These are phyloP conservation scores for Luperina nickerlii DNA, from an alignment of 2,888 invertebrate species.

Conservation along the genomic window DNA sequence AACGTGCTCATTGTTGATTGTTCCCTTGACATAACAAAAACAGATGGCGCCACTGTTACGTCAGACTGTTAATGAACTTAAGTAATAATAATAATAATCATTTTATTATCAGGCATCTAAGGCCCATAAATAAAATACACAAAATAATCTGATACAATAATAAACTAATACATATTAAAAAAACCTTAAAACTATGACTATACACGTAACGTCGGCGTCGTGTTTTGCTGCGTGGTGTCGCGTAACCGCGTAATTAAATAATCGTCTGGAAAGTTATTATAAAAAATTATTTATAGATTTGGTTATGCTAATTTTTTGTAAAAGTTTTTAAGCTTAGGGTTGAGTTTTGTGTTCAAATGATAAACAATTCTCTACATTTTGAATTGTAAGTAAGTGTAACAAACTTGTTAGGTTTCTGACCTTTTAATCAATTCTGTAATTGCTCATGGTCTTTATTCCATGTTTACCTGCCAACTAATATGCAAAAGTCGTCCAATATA, in stretches of 20 bases:
- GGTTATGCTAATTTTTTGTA: background rate
- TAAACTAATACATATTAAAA: too few species aligned
- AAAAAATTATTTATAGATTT: conserved; percentile 24
- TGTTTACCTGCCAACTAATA: background rate
- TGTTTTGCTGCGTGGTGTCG: too few species aligned
- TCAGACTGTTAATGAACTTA: too few species aligned
- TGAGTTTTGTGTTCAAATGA: background rate
- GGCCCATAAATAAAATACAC: too few species aligned
- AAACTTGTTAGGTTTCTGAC: background rate
- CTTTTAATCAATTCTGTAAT: background rate
- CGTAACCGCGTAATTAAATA: background rate
- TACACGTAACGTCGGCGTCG: too few species aligned
- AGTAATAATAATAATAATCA: too few species aligned
- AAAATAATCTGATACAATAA: too few species aligned
- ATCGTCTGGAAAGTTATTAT: conserved; percentile 35
- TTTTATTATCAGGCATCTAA: too few species aligned
- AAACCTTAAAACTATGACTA: too few species aligned
- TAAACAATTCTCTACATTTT: background rate
- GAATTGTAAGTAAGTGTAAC: background rate
- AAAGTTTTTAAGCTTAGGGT: conserved; percentile 9
- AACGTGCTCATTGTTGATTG: too few species aligned
- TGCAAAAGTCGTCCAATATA: too few species aligned
- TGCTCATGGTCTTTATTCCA: background rate
- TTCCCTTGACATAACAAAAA: conserved; percentile 6
- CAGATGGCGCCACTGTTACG: conserved; percentile 58